Conservation (phyloP, 1,140 invertebrate species). For the Drosophila subobscura region DNA sequence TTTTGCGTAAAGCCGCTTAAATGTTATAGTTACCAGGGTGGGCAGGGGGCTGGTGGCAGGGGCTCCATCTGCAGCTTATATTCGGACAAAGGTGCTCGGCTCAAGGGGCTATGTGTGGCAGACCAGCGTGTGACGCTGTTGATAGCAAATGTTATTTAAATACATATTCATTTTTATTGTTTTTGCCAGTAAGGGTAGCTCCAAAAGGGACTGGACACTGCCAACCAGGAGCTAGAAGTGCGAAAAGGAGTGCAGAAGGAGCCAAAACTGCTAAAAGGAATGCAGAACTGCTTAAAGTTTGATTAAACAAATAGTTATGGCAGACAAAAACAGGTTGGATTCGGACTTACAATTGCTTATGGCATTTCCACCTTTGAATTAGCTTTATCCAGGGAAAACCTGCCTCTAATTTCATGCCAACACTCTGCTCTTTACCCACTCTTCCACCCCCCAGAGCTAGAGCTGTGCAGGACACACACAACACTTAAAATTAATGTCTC, state of each 20-base stretch:
- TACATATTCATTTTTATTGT: constrained; percentile 66
- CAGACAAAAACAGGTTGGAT: no score
- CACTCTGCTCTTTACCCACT: not conserved
- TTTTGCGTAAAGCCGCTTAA: constrained; percentile 73
- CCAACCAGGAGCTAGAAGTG: not conserved
- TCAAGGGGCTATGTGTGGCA: constrained; percentile 2
- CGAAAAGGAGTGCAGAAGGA: not conserved
- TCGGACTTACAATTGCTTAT: no score
- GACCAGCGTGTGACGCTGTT: constrained; percentile 50
- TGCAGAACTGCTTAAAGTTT: no score
- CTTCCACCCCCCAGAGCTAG: no score
- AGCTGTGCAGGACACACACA: constrained; percentile 15
- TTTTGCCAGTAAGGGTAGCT: constrained; percentile 30
- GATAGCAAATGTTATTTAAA: constrained; percentile 69
- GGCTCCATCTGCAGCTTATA: no score
- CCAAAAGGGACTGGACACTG: not conserved
- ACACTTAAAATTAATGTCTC: constrained; percentile 77
- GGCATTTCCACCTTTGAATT: no score
- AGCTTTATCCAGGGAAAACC: not conserved
- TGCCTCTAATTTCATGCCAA: constrained; percentile 7
- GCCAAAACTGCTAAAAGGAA: not conserved
- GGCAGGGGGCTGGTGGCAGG: not conserved
- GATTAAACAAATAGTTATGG: no score
- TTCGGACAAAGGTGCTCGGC: constrained; percentile 54
- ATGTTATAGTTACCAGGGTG: constrained; percentile 74